These are phyloP conservation scores for Cyclopterus lumpus DNA, from an alignment of 2,797 vertebrate genomes.

Conservation along the genomic window DNA sequence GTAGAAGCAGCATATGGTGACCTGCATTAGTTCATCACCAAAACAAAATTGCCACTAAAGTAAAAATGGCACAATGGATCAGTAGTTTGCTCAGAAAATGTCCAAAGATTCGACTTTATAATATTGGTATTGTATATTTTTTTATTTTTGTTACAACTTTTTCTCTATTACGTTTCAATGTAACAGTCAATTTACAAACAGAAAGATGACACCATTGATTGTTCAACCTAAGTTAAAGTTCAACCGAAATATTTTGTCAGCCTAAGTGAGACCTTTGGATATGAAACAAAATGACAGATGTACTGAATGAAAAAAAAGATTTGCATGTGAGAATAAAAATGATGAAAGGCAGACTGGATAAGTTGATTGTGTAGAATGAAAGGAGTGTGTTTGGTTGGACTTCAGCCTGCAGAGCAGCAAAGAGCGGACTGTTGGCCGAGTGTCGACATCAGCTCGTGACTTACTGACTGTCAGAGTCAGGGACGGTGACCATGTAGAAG, in stretches of 20 bases:
- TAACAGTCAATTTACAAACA: background rate
- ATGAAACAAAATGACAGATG: background rate
- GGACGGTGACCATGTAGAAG: slow-evolving; percentile 46
- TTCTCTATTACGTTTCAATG: background rate
- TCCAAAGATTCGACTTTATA: background rate
- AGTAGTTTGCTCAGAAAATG: slow-evolving; percentile 10
- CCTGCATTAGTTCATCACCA: background rate
- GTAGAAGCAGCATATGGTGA: background rate
- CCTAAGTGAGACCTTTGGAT: background rate
- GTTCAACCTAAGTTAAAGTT: background rate
- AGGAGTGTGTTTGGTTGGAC: slow-evolving; percentile 42
- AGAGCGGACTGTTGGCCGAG: slow-evolving; percentile 50
- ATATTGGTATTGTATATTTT: background rate
- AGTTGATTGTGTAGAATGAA: slow-evolving; percentile 55
- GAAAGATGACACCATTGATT: background rate
- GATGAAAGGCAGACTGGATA: slow-evolving; percentile 51
- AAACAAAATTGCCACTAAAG: background rate
- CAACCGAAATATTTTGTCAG: background rate
- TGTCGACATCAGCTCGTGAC: slow-evolving; percentile 74
- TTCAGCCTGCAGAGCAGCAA: slow-evolving; percentile 39
- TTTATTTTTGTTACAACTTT: background rate
- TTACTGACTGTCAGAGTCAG: slow-evolving; percentile 63
- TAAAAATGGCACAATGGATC: background rate
- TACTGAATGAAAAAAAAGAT: background rate
- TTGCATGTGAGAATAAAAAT: slow-evolving; percentile 43